A percentile compares a stretch with the other conserved stretches of the same genome.
Conservation (phyloP, 2,797 vertebrate species). For the Tinamus major region DNA sequence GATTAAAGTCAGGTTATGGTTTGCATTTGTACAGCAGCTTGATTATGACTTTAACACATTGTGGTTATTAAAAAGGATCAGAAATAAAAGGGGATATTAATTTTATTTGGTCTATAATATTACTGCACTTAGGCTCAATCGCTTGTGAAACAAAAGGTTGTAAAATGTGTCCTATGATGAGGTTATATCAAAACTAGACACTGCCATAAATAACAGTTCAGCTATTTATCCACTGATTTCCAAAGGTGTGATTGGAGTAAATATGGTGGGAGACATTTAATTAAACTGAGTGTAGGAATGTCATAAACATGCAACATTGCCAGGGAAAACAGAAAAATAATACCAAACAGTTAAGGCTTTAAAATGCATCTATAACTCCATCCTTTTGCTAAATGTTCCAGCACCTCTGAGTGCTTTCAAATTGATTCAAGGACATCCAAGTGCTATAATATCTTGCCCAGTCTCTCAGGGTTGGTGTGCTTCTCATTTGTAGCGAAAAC, state of each 20-base stretch:
- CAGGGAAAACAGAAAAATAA: constrained; percentile 44
- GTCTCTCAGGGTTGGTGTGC: neutral
- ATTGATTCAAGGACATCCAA: constrained; percentile 62
- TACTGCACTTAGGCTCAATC: constrained; percentile 54
- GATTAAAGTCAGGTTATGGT: neutral
- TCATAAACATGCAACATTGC: constrained; percentile 47
- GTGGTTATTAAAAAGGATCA: constrained; percentile 35
- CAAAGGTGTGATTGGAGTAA: constrained; percentile 79
- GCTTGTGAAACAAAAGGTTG: constrained; percentile 60
- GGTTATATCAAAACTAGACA: constrained; percentile 34
- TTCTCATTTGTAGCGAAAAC: neutral
- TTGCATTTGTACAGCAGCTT: neutral
- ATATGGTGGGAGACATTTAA: constrained; percentile 80
- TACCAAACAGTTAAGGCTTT: neutral
- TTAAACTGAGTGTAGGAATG: constrained; percentile 72
- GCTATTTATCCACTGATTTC: constrained; percentile 80
- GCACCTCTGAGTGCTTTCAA: constrained; percentile 22
- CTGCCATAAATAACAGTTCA: constrained; percentile 75
- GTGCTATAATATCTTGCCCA: constrained; percentile 13
- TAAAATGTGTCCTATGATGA: constrained; percentile 48
- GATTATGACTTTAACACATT: neutral
- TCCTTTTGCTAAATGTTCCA: constrained; percentile 69
- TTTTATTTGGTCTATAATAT: constrained; percentile 52
- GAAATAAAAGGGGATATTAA: constrained; percentile 63
- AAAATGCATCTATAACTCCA: constrained; percentile 6